Conservation (phyloP, 2,797 vertebrate genomes). For the Chiroxiphia lanceolata region DNA sequence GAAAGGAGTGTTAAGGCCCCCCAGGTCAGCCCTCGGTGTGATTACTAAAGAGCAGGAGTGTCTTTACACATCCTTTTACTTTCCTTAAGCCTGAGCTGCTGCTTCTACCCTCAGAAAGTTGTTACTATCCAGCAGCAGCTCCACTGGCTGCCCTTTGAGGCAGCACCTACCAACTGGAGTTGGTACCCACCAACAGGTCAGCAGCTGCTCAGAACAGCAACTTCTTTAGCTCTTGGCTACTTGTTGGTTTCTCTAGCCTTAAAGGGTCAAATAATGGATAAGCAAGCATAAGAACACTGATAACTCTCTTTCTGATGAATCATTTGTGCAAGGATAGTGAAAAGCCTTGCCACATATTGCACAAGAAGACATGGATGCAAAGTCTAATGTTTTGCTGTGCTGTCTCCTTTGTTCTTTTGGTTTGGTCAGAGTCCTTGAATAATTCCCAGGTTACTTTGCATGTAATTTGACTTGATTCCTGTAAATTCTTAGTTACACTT, state of each 20-base stretch:
- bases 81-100: not conserved
- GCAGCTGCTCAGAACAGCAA: not conserved
- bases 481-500: not conserved
- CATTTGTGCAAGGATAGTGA: not conserved
- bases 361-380: not conserved
- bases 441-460: not conserved
- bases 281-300: rapidly evolving
- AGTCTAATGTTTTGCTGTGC: not conserved
- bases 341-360: not conserved
- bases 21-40: not conserved
- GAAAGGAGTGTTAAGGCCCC: not conserved
- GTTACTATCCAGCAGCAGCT: not conserved
- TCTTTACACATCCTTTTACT: not conserved
- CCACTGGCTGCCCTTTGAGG: not conserved
- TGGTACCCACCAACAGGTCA: too few relatives aligned
- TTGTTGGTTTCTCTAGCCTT: not conserved
- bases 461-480: not conserved
- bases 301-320: not conserved
- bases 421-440: not conserved
- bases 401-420: not conserved
- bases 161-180: not conserved
- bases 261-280: not conserved
- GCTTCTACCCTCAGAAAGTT: not conserved
- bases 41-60: not conserved
- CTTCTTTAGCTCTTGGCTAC: not conserved